Percentiles rank a stretch among this genome's conserved stretches.
Evolutionary conservation across 2,797 vertebrate species (phyloP).

Genomic region (Pyrocephalus nanus): DNA sequence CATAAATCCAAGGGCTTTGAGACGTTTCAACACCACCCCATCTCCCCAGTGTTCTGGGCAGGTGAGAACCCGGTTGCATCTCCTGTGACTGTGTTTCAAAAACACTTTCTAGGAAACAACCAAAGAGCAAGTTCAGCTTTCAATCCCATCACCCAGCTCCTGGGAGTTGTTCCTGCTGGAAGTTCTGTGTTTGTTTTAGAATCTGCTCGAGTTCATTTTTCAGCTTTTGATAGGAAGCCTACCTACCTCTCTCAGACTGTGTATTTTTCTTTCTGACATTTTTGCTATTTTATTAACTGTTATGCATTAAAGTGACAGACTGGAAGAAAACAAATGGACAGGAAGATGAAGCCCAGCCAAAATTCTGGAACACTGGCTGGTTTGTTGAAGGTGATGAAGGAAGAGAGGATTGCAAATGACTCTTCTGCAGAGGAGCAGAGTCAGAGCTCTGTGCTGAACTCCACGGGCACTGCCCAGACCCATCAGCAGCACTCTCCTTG

Average conservation of each 20-base stretch:
- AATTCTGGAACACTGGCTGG: not conserved
- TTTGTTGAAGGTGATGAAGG: constrained; percentile 27
- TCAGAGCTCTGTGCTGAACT: not conserved
- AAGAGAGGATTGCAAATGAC: constrained; percentile 17
- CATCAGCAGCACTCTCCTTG: not conserved
- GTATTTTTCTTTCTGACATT: constrained; percentile 22
- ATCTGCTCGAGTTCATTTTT: not conserved
- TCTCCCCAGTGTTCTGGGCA: not conserved
- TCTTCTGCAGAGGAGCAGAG: not conserved
- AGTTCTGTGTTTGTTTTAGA: constrained; percentile 4
- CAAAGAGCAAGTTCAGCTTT: not conserved
- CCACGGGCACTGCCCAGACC: not conserved
- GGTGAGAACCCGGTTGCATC: not conserved
- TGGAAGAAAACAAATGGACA: constrained; percentile 26
- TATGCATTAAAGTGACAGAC: not conserved
- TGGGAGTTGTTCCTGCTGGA: not conserved
- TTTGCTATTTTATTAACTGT: constrained; percentile 36
- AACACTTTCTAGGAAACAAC: not conserved
- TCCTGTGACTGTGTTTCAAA: not conserved
- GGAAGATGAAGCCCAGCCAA: not conserved
- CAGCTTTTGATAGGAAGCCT: not conserved
- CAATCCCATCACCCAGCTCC: not conserved
- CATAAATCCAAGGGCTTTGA: not conserved
- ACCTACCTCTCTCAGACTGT: not conserved
- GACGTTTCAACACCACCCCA: not conserved